Base-by-base conservation (phyloP, 2,113 vertebrate species). In the Tympanuchus pallidicinctus region DNA sequence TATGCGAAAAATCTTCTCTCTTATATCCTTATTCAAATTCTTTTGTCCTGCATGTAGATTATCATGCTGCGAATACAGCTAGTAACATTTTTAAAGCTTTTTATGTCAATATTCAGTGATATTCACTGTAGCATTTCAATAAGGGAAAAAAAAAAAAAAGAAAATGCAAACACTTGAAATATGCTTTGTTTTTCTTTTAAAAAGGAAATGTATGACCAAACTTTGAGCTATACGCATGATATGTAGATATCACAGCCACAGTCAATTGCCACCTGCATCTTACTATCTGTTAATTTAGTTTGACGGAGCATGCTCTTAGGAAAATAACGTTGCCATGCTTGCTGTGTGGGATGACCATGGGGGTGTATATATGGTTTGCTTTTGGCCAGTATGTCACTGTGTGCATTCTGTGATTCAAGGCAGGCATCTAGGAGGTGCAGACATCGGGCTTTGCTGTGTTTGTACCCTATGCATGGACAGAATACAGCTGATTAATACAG, bases 391-490 rank as follows among this genome's bases (percentile, higher is more conserved):
- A 76, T 16, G 38, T 36, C n/a, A 40, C 32, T 13, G 14, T 0
- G 4, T 34, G n/a, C 70, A 45, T 70, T 82, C 91, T 87, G 66
- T 71, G 79, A 24, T 24, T 60, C 27, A 45, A 72, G 87, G 79
- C 42, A 88, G 86, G 78, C 45, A 63, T 34, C 14, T 11, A 43
- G 71, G 66, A 80, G 52, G 63, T 5, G 11, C 72, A 73, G 36
- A 93, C 28, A 8, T 78, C 45, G 45, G 66, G 79, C 80, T 92
- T 92, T 70, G 79, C 85, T 76, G 61, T 69, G 48, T 42, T 92
- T 94, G 95, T 86, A 90, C 96, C 96, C 95, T 93, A 88, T 89
- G 34, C 40, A 43, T 80, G 94, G 91, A 95, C 24, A 74, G 83
- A 91, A 34, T 50, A 79, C 86, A 97, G 83, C 88, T 66, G 92